Evolutionary conservation across 1,140 invertebrate genomes (phyloP), one percentile per base, ranked within the genome.

Genomic region (Eurosta solidaginis): DNA sequence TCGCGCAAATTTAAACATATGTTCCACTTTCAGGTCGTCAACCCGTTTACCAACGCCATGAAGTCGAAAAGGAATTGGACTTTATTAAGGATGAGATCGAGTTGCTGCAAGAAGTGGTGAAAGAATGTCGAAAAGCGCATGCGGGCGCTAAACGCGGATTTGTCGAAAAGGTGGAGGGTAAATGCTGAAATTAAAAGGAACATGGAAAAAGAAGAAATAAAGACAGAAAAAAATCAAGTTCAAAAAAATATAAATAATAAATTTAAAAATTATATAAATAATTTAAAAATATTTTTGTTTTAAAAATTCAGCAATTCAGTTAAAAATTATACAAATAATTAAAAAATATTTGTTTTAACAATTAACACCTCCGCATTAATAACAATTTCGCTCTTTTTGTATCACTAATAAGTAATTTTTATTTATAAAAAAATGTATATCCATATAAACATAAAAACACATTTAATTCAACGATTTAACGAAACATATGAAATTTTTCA

Each of bases 41-140:
- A 0, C 77, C 52, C 0, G 17, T 12, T 1, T 22, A 74, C 2
- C 29, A 12, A 33, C 78, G 78, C 2, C 0, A 10, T 14, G 49
- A 84, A 20, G 54, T 87, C 4, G 83, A 80, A 33, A 6, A 1
- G 0, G 54, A 82, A n/a, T 68, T 87, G 77, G 85, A 88, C 75
- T 80, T 80, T 25, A 87, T 88, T 20, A 86, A 83, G 36, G 36
- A 45, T 0, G 86, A 88, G 78, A 77, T 87, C 14, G 82, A 88
- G 33, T 44, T 87, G 25, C 49, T 88, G 29, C 79, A 78, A 20
- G 82, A 79, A 0, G 73, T 87, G 1, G 20, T 85, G 0, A 82
- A 82, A 49, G 81, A 83, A 73, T 50, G 59, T 9, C 36, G 22
- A 20, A 68, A 68, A n/a, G 40, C 59, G 27, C 33, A n/a, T 42